These are phyloP conservation scores for Melolontha melolontha DNA, from an alignment of 2,888 invertebrate genomes.

Conservation along the genomic window DNA sequence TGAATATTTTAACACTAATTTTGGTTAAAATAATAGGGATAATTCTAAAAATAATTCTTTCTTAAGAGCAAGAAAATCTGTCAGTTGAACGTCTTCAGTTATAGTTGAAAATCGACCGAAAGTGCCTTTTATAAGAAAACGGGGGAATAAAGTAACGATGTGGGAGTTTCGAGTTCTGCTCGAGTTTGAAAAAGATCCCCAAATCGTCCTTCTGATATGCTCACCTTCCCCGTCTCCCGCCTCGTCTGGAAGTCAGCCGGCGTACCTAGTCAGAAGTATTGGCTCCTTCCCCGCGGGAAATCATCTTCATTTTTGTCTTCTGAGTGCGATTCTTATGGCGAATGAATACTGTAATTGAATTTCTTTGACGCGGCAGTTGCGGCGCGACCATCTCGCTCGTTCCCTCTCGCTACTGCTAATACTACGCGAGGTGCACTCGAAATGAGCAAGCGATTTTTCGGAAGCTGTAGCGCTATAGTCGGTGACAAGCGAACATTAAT, in stretches of 20 bases:
- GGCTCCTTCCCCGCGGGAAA: constrained; percentile 51
- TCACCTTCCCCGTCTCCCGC: not conserved
- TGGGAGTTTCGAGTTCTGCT: constrained; percentile 24
- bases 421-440: constrained; percentile 19
- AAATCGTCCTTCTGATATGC: constrained; percentile 6
- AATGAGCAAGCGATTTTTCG: constrained; percentile 28
- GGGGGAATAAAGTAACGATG: constrained; percentile 29
- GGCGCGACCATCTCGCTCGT: constrained; percentile 21
- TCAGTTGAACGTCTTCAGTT: constrained; percentile 1
- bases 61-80: constrained; percentile 9
- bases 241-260: constrained; percentile 18
- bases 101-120: not conserved
- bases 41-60: no score
- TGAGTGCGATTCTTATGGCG: constrained; percentile 51
- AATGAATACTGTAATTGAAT: constrained; percentile 51
- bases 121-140: constrained; percentile 22
- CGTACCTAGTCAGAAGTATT: constrained; percentile 39
- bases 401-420: not conserved
- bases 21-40: no score
- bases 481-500: not conserved
- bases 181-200: constrained; percentile 13
- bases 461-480: constrained; percentile 11
- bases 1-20: no score
- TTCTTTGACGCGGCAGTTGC: constrained; percentile 42
- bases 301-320: constrained; percentile 56